Evolutionary conservation across 1,140 invertebrate genomes (phyloP).

Genomic region (Pentalonia nigronervosa): DNA sequence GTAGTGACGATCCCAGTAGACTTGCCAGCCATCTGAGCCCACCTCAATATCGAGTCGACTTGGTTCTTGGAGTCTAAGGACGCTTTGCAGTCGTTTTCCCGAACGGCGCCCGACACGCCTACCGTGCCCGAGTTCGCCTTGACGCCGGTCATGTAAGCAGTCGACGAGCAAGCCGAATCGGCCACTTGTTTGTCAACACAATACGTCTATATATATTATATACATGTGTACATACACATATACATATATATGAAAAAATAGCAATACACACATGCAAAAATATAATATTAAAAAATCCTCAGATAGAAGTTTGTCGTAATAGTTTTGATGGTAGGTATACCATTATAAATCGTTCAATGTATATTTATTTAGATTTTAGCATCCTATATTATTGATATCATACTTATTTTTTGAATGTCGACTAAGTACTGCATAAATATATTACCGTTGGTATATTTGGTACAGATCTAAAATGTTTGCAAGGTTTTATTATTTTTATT

Average conservation of each 20-base stretch:
- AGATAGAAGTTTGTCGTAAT: not conserved
- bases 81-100: slow-evolving; percentile 68
- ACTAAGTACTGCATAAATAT: not conserved
- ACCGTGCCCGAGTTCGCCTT: slow-evolving; percentile 69
- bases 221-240: not conserved
- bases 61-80: slow-evolving; percentile 66
- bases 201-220: slow-evolving; percentile 65
- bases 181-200: slow-evolving; percentile 66
- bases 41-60: slow-evolving; percentile 65
- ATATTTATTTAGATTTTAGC: not conserved
- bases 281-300: not conserved
- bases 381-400: not conserved
- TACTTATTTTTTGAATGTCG: not conserved
- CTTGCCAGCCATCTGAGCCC: slow-evolving; percentile 77
- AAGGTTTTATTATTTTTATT: not conserved
- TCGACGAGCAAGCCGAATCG: slow-evolving; percentile 67
- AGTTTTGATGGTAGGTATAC: too few relatives aligned
- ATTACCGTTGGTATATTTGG: too few relatives aligned
- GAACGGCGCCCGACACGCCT: slow-evolving; percentile 75
- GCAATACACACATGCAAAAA: not conserved
- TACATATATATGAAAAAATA: not conserved
- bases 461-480: not conserved
- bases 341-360: not conserved
- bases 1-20: slow-evolving; percentile 81
- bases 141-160: slow-evolving; percentile 66